These are phyloP conservation scores for Zosterops hypoxanthus DNA, from an alignment of 2,113 vertebrate species.

Conservation along the genomic window DNA sequence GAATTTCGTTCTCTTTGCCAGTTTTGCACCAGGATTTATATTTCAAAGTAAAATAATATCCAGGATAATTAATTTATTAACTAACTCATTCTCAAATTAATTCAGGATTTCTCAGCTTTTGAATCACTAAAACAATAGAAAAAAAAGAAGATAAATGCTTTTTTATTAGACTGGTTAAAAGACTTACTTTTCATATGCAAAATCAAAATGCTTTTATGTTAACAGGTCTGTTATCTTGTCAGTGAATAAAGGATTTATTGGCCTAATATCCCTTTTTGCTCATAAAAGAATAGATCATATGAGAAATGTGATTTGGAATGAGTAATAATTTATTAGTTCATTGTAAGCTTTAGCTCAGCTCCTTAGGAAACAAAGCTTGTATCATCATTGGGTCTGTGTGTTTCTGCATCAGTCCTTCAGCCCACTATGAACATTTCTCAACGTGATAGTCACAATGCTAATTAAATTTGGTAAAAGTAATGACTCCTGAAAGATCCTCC, in stretches of 20 bases:
- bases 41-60: neutral
- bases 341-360: neutral
- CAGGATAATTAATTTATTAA: slow-evolving; percentile 4
- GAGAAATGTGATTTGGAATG: slow-evolving; percentile 23
- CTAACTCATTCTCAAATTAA: neutral
- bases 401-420: neutral
- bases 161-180: slow-evolving; percentile 10
- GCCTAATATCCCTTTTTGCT: slow-evolving; percentile 11
- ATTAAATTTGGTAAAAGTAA: neutral
- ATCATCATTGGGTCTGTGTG: neutral
- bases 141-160: neutral
- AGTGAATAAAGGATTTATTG: slow-evolving; percentile 36
- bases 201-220: slow-evolving; percentile 46
- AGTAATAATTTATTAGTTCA: slow-evolving; percentile 4
- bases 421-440: neutral
- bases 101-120: slow-evolving; percentile 26
- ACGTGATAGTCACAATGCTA: neutral
- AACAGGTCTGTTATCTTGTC: slow-evolving; percentile 46
- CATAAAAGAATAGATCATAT: slow-evolving; percentile 19
- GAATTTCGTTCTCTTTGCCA: neutral
- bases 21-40: neutral
- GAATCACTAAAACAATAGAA: slow-evolving; percentile 34
- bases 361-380: neutral
- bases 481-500: neutral
- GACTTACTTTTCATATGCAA: slow-evolving; percentile 50